Percentiles rank a stretch among this genome's conserved stretches.
Evolutionary conservation across 1,140 invertebrate genomes (phyloP).

Genomic region (Zaprionus ghesquierei): DNA sequence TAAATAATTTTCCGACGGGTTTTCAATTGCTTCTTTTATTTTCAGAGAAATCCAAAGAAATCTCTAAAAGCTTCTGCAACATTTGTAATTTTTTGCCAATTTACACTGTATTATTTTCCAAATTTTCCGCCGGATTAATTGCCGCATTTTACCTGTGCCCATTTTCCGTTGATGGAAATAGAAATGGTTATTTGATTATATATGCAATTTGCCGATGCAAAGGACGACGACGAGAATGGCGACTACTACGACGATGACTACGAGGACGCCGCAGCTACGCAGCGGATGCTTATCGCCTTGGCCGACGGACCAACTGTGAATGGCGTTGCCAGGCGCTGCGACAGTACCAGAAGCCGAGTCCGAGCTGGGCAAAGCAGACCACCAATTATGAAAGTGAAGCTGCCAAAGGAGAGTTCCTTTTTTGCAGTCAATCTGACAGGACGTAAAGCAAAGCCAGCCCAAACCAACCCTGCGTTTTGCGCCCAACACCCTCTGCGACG

Average conservation of each 20-base stretch:
- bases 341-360: constrained; percentile 38
- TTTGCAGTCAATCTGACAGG: constrained; percentile 82
- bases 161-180: constrained; percentile 83
- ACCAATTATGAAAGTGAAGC: constrained; percentile 82
- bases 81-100: not conserved
- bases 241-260: constrained; percentile 47
- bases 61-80: not conserved
- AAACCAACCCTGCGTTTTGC: not conserved
- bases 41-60: no score
- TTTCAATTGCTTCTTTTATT: no score
- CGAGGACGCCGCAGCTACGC: constrained; percentile 32
- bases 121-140: not conserved
- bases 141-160: constrained; percentile 71
- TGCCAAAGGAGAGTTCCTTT: constrained; percentile 79
- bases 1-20: no score
- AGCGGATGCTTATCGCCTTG: constrained; percentile 64
- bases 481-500: not conserved
- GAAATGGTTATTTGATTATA: constrained; percentile 1
- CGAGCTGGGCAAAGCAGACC: constrained; percentile 52
- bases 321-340: constrained; percentile 52
- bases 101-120: not conserved
- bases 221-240: constrained; percentile 22
- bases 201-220: constrained; percentile 63
- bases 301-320: constrained; percentile 78
- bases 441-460: constrained; percentile 70